These are phyloP conservation scores for Eulemur albifrons DNA, from an alignment of 2,797 vertebrate species.

Conservation along the genomic window DNA sequence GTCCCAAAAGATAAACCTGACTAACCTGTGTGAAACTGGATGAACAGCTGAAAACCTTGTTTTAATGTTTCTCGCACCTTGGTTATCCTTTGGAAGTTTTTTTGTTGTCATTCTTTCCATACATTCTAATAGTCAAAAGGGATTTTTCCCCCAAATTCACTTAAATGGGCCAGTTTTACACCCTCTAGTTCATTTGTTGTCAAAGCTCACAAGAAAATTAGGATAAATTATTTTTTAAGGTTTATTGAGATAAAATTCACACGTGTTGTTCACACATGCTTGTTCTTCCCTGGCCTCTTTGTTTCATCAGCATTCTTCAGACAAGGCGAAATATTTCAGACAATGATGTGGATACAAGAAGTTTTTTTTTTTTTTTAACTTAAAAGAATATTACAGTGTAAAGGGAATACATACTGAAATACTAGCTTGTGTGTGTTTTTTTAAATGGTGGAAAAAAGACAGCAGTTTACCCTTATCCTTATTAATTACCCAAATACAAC, in stretches of 20 bases:
- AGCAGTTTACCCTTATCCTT: background rate
- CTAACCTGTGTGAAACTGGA: background rate
- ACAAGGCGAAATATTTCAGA: background rate
- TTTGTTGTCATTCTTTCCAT: background rate
- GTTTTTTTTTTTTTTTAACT: background rate
- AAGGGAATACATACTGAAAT: background rate
- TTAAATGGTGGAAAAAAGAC: background rate
- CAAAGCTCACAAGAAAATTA: background rate
- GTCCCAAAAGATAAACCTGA: background rate
- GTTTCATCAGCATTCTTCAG: background rate
- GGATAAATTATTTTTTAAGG: background rate
- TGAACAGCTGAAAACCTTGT: background rate
- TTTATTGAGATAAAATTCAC: background rate
- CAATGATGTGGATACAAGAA: background rate
- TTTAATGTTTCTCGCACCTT: background rate
- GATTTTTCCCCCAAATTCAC: background rate
- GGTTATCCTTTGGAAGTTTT: background rate
- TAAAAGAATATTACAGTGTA: background rate
- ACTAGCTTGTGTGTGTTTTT: background rate
- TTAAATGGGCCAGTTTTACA: background rate
- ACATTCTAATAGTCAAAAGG: background rate
- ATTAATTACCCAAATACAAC: background rate
- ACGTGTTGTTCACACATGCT: background rate
- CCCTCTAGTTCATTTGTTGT: background rate
- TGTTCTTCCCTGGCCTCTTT: background rate